Conservation (phyloP, 2,888 invertebrate species). For the Drosophila picticornis region DNA sequence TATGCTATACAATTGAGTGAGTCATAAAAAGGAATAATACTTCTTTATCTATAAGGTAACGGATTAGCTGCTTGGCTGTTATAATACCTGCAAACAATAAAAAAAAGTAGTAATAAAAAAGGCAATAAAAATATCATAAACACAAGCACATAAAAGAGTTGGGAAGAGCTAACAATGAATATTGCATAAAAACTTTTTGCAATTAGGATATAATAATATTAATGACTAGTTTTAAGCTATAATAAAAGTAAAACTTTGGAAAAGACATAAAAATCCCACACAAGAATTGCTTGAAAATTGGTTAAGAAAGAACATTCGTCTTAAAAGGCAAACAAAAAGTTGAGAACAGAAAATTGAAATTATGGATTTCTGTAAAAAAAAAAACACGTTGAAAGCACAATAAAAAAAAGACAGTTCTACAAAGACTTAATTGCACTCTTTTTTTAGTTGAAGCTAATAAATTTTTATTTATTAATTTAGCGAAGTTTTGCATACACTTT, state of each 20-base stretch:
- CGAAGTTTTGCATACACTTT: neutral
- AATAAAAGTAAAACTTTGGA: neutral
- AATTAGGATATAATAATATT: neutral
- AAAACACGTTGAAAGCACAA: neutral
- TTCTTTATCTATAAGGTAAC: neutral
- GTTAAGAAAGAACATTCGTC: neutral
- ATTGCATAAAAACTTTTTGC: constrained; percentile 3
- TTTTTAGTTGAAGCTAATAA: too few species aligned
- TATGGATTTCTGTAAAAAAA: too few species aligned
- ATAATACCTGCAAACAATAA: neutral
- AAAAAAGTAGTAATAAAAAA: neutral
- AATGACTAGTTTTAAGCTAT: neutral
- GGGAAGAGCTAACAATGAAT: neutral
- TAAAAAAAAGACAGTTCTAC: neutral
- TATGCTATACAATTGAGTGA: constrained; percentile 8
- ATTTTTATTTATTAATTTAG: too few species aligned
- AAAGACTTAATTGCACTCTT: neutral
- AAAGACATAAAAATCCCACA: neutral
- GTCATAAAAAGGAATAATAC: constrained; percentile 16
- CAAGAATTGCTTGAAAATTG: neutral
- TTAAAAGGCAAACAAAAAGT: neutral
- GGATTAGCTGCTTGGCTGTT: neutral
- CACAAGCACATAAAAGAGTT: neutral
- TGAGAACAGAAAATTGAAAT: neutral
- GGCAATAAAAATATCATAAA: constrained; percentile 2